A percentile compares a stretch with the other conserved stretches of the same genome.
Evolutionary conservation across 2,888 invertebrate genomes (phyloP).

Genomic region (Caenorhabditis macrosperma): DNA sequence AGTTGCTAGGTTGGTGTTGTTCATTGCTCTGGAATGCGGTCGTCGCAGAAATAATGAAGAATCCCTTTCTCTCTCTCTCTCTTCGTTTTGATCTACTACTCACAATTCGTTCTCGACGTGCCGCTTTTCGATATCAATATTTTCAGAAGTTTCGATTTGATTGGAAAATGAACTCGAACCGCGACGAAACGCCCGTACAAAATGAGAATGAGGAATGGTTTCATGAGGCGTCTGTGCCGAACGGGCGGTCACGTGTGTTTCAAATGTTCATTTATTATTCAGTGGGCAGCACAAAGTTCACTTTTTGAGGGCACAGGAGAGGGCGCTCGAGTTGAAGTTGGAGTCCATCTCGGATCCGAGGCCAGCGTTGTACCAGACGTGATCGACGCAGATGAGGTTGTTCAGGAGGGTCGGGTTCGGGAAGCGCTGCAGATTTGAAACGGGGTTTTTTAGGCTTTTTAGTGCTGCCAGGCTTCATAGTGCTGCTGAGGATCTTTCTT

Average conservation of each 20-base stretch:
- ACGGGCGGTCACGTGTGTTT: too few species aligned
- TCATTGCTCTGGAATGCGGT: conserved; percentile 6
- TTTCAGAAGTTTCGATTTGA: not conserved
- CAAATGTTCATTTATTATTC: too few species aligned
- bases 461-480: too few species aligned
- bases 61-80: not conserved
- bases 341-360: not conserved
- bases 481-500: too few species aligned
- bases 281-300: too few species aligned
- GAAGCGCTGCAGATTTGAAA: not conserved
- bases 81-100: not conserved
- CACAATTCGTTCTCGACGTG: conserved; percentile 2
- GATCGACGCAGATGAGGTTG: conserved; percentile 2
- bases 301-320: not conserved
- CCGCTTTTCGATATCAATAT: conserved; percentile 11
- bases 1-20: not conserved
- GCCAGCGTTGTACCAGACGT: not conserved
- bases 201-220: too few species aligned
- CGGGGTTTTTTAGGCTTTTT: not conserved
- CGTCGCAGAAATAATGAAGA: not conserved
- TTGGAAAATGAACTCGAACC: not conserved
- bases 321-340: not conserved
- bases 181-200: too few species aligned
- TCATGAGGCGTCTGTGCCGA: too few species aligned
- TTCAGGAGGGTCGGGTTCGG: conserved; percentile 12